Evolutionary conservation across 2,113 vertebrate species (phyloP).

Genomic region (Geococcyx californianus): DNA sequence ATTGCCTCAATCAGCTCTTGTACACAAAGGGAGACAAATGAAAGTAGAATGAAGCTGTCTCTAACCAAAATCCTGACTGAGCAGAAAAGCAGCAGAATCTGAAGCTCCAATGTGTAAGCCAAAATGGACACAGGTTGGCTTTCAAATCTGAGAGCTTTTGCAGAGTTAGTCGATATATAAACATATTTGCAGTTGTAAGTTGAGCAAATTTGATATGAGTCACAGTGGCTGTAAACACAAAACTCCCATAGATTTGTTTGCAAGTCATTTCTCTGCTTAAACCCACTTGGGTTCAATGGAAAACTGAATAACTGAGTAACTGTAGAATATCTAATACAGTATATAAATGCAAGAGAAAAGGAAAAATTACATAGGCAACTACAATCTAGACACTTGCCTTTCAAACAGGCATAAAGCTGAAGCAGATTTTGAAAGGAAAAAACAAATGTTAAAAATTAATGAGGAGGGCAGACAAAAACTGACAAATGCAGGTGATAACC

Average conservation of each 20-base stretch:
- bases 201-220: constrained; percentile 27
- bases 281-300: background rate
- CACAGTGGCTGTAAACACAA: constrained; percentile 5
- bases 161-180: background rate
- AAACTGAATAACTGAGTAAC: background rate
- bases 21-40: background rate
- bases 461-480: background rate
- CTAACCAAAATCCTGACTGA: background rate
- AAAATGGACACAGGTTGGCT: background rate
- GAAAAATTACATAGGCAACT: background rate
- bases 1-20: background rate
- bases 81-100: background rate
- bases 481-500: background rate
- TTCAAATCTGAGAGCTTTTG: background rate
- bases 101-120: background rate
- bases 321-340: background rate
- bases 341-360: background rate
- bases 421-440: background rate
- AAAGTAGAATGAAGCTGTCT: background rate
- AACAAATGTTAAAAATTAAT: background rate
- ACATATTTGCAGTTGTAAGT: background rate
- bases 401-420: background rate
- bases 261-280: background rate
- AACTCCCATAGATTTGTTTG: background rate
- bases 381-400: background rate